phyloP scores from a whole-genome alignment of 2,888 invertebrate species.

The Chelonus formosanus region DNA sequence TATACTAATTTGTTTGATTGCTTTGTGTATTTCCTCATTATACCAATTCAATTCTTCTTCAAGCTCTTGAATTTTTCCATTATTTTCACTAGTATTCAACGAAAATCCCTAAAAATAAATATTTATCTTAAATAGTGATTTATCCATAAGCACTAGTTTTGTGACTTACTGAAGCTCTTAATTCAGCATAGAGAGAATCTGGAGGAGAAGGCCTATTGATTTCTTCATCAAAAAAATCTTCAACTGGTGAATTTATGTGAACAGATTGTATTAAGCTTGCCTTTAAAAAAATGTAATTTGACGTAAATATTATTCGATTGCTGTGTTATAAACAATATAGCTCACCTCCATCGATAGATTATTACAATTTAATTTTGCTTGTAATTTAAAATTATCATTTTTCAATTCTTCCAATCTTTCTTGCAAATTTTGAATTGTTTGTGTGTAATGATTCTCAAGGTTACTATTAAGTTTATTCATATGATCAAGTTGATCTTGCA shows the following conservation, averaged over 20 bases:
- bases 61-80: constrained; percentile 41
- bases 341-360: too few relatives aligned
- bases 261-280: too few relatives aligned
- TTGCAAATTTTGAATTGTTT: constrained; percentile 40
- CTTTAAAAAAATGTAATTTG: too few relatives aligned
- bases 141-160: background rate
- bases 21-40: constrained; percentile 41
- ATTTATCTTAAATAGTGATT: background rate
- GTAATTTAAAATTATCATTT: constrained; percentile 39
- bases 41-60: constrained; percentile 45
- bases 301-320: too few relatives aligned
- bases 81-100: constrained; percentile 34
- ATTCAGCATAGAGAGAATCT: constrained; percentile 46
- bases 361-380: background rate
- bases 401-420: constrained; percentile 43
- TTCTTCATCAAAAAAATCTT: constrained; percentile 15
- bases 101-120: constrained; percentile 44
- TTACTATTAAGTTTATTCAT: constrained; percentile 34
- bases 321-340: too few relatives aligned
- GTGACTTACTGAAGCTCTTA: constrained; percentile 48
- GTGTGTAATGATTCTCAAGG: constrained; percentile 42
- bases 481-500: constrained; percentile 40
- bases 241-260: constrained; percentile 34
- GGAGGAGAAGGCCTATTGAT: constrained; percentile 22
- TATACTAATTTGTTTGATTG: constrained; percentile 39